Evolutionary conservation across 2,113 vertebrate genomes (phyloP).

Genomic region (Paracanthobrama guichenoti): DNA sequence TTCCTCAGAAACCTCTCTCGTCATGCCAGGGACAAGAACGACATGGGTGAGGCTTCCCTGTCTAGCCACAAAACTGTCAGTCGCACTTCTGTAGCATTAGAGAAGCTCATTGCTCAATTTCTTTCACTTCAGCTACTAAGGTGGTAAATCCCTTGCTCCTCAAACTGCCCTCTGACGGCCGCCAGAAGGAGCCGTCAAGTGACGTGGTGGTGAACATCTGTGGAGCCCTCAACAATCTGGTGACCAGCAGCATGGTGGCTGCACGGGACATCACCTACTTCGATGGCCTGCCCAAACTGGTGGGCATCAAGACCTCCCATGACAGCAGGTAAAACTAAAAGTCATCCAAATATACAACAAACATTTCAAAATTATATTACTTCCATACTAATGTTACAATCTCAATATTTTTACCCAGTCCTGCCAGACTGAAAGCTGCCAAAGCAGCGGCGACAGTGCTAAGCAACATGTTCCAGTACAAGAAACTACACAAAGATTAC

Average conservation of each 20-base stretch:
- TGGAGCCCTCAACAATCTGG: constrained; percentile 83
- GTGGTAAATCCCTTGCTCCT: constrained; percentile 78
- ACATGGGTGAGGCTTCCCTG: constrained; percentile 77
- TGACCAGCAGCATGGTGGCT: constrained; percentile 77
- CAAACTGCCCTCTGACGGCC: constrained; percentile 72
- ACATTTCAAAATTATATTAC: too few species aligned
- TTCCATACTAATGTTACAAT: not conserved
- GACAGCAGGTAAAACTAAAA: constrained; percentile 73
- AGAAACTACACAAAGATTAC: constrained; percentile 87
- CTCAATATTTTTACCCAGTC: constrained; percentile 63
- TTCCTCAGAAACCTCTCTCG: constrained; percentile 84
- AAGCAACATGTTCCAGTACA: constrained; percentile 93
- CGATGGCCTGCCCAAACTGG: constrained; percentile 80
- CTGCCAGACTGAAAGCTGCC: constrained; percentile 77
- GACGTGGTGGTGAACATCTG: constrained; percentile 83
- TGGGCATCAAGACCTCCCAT: constrained; percentile 78
- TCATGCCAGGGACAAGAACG: constrained; percentile 79
- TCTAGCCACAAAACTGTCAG: not conserved
- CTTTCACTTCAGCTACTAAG: constrained; percentile 75
- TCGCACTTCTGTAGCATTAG: not conserved
- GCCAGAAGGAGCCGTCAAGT: constrained; percentile 67
- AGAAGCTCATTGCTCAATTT: not conserved
- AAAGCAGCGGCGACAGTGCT: constrained; percentile 86
- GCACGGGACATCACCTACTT: constrained; percentile 81
- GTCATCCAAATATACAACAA: not conserved